These are phyloP conservation scores for Anhinga rufa DNA, from an alignment of 2,113 vertebrate genomes.

Conservation along the genomic window DNA sequence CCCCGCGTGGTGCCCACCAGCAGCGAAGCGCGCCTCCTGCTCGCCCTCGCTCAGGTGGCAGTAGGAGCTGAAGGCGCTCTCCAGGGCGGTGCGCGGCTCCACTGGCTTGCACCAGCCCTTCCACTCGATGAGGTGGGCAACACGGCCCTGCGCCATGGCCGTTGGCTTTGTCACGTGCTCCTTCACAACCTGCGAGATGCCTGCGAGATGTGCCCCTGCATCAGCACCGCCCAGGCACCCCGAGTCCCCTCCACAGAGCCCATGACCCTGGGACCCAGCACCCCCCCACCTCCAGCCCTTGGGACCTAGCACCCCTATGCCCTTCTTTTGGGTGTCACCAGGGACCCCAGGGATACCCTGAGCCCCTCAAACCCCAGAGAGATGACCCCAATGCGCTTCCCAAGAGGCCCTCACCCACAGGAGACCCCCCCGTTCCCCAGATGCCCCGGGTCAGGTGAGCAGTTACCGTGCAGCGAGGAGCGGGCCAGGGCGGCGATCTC, in stretches of 20 bases:
- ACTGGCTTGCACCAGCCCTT: conserved; percentile 96
- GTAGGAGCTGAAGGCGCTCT: conserved; percentile 93
- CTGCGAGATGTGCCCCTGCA: not conserved
- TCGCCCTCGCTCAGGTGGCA: conserved; percentile 94
- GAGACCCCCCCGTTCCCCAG: not conserved
- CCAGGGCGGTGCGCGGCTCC: conserved; percentile 82
- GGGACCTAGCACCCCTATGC: not conserved
- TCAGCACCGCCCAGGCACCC: not conserved
- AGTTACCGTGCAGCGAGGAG: conserved; percentile 91
- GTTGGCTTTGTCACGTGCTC: conserved; percentile 98
- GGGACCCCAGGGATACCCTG: not conserved
- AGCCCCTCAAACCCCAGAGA: not conserved
- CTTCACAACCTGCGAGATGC: conserved; percentile 97
- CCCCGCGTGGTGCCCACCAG: conserved; percentile 68
- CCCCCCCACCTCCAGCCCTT: not conserved
- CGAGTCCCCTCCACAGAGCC: not conserved
- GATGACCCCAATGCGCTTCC: not conserved
- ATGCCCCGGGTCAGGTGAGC: accelerated
- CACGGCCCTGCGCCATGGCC: conserved; percentile 95
- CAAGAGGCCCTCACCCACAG: not conserved
- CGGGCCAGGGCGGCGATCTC: conserved; percentile 96
- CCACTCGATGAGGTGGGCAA: conserved; percentile 98
- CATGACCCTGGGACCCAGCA: not conserved
- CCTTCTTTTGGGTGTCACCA: not conserved
- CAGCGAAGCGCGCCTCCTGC: conserved; percentile 94